Conservation (phyloP, 2,888 invertebrate genomes). For the Pristionchus exspectatus region DNA sequence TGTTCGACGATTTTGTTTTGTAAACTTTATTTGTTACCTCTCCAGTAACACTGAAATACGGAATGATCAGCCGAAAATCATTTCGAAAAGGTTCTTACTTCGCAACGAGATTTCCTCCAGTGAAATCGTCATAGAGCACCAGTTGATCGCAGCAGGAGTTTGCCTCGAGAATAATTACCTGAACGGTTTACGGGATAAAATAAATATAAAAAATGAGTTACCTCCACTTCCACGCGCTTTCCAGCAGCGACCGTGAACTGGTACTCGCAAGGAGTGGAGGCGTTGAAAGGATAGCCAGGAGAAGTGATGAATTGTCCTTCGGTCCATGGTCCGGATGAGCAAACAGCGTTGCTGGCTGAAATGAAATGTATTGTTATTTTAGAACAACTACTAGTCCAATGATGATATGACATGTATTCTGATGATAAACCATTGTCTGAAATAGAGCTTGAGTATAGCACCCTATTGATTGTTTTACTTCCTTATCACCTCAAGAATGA, state of each 20-base stretch:
- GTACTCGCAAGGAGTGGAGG: neutral
- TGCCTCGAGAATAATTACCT: neutral
- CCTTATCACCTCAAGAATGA: neutral
- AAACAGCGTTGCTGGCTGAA: neutral
- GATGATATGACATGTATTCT: neutral
- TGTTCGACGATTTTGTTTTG: neutral
- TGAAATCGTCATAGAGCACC: neutral
- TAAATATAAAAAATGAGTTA: no score
- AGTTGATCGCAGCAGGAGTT: constrained; percentile 5
- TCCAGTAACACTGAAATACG: neutral
- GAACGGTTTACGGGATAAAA: no score
- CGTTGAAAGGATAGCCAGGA: neutral
- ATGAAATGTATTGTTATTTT: neutral
- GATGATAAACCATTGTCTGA: neutral
- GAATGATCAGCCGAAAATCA: neutral
- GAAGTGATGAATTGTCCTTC: neutral
- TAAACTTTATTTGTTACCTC: neutral
- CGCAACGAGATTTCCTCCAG: neutral
- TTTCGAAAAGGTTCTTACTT: neutral
- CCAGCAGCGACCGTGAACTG: neutral
- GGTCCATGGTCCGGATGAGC: neutral
- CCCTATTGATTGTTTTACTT: neutral
- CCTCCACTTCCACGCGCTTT: constrained; percentile 39
- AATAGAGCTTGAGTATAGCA: neutral
- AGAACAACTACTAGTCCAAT: no score